Conservation (phyloP, 1,140 invertebrate species). For the Papilio dardanus region DNA sequence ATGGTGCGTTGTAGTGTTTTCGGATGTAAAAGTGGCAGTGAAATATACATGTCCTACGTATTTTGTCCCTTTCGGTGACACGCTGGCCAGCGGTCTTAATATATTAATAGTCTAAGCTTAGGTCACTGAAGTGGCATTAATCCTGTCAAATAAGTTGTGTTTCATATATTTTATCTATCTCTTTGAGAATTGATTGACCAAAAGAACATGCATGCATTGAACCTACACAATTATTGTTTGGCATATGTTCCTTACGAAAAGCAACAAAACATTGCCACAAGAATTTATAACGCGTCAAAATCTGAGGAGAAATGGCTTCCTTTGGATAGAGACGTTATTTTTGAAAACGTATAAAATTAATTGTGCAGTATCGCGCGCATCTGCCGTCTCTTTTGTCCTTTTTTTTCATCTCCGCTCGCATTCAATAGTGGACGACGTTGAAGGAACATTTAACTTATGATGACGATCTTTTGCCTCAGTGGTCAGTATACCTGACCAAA, state of each 20-base stretch:
- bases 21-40: no score
- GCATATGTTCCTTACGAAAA: slow-evolving; percentile 19
- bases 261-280: slow-evolving; percentile 60
- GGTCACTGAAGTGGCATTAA: no score
- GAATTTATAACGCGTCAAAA: slow-evolving; percentile 80
- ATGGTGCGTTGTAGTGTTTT: no score
- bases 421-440: slow-evolving; percentile 40
- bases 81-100: no score
- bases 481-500: slow-evolving; percentile 12
- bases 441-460: not conserved
- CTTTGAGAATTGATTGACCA: no score
- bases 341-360: slow-evolving; percentile 76
- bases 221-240: not conserved
- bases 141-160: no score
- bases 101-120: no score
- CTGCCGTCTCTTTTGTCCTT: slow-evolving; percentile 66
- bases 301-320: slow-evolving; percentile 78
- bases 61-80: no score
- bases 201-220: no score
- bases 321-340: slow-evolving; percentile 77
- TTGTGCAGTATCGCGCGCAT: slow-evolving; percentile 71
- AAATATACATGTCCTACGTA: no score
- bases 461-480: not conserved
- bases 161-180: no score
- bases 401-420: slow-evolving; percentile 54